Percentiles rank a stretch among this genome's conserved stretches.
phyloP scores from a whole-genome alignment of 1,140 invertebrate genomes.

The Drosophila parvula region DNA sequence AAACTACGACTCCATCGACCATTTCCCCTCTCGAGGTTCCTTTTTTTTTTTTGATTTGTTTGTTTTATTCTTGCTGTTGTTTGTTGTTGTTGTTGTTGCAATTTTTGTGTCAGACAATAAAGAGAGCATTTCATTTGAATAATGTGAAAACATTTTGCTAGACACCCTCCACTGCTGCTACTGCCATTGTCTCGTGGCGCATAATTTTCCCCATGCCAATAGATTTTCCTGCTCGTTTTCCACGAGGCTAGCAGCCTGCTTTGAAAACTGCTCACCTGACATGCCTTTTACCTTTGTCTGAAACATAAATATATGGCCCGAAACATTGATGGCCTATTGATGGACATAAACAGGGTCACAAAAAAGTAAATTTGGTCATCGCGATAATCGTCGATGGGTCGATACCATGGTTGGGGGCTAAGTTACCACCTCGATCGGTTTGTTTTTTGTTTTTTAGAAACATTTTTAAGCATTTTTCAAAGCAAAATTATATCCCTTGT shows the following conservation, averaged over 20 bases:
- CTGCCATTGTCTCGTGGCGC: constrained; percentile 27
- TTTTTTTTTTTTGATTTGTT: constrained; percentile 9
- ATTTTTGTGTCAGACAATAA: constrained; percentile 60
- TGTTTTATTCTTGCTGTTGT: constrained; percentile 35
- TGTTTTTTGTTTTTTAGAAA: too few relatives aligned
- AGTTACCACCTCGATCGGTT: too few relatives aligned
- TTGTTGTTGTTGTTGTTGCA: constrained; percentile 44
- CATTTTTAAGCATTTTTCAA: not conserved
- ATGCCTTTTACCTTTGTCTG: constrained; percentile 39
- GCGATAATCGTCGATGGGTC: not conserved
- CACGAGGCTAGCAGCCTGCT: not conserved
- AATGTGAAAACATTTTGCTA: constrained; percentile 75
- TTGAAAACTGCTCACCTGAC: constrained; percentile 43
- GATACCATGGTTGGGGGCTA: not conserved
- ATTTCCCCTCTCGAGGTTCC: not conserved
- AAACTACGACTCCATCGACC: not conserved
- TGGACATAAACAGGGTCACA: constrained; percentile 30
- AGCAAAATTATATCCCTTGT: not conserved
- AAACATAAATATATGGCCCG: constrained; percentile 21
- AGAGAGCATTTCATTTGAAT: constrained; percentile 79
- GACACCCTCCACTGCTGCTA: not conserved
- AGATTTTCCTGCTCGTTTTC: not conserved
- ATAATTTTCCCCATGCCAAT: constrained; percentile 2
- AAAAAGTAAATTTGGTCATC: constrained; percentile 27
- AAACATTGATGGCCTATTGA: constrained; percentile 55